These are phyloP conservation scores for Ictidomys tridecemlineatus DNA, from an alignment of 2,113 vertebrate genomes.

Conservation along the genomic window DNA sequence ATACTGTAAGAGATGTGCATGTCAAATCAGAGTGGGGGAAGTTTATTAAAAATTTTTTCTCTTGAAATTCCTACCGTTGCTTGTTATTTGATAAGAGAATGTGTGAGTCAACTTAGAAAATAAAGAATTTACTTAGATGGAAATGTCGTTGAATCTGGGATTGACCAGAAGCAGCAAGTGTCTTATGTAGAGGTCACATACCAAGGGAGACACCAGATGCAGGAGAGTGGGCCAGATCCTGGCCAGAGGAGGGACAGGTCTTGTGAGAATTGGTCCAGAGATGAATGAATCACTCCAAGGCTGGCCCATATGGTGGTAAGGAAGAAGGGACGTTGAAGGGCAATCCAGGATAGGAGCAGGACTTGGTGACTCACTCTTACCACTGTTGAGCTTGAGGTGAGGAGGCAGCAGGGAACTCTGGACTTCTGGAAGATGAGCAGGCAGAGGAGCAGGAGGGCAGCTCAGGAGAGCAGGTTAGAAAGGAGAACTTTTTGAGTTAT, in stretches of 20 bases:
- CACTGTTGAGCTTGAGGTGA: fast-evolving
- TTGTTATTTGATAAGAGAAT: not conserved
- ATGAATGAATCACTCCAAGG: not conserved
- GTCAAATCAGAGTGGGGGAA: not conserved
- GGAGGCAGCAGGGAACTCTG: too few species aligned
- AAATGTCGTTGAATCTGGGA: not conserved
- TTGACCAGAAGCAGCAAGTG: not conserved
- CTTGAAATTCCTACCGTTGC: not conserved
- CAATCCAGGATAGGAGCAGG: not conserved
- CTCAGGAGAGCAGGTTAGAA: not conserved
- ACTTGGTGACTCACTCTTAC: not conserved
- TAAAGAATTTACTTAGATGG: not conserved
- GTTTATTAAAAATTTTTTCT: not conserved
- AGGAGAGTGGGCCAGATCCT: not conserved
- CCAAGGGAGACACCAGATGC: not conserved
- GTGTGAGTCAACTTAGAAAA: not conserved
- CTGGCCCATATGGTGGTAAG: fast-evolving
- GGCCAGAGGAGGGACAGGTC: not conserved
- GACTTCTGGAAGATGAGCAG: not conserved
- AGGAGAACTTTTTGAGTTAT: not conserved
- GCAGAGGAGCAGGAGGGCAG: not conserved
- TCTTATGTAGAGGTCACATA: too few species aligned
- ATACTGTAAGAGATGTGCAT: not conserved
- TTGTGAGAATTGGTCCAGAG: not conserved
- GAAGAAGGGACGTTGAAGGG: not conserved